Base-by-base conservation (phyloP, 2,797 vertebrate genomes). In the Staurois parvus region DNA sequence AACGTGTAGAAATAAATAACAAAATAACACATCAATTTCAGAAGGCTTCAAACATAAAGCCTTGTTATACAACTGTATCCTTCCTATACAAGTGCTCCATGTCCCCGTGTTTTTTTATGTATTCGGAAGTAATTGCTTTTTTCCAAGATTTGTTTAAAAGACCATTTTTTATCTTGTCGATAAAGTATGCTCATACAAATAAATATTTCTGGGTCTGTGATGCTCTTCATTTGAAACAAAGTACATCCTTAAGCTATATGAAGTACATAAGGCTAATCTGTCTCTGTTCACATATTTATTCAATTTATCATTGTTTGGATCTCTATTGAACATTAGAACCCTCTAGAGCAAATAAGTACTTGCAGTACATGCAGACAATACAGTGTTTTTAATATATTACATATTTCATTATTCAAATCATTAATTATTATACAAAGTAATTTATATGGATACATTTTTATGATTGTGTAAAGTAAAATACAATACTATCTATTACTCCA, bases 11-110 rank as follows among this genome's bases (percentile, higher is more conserved):
- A 84, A 77, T 84, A 77, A 72, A 77, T 76, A 77, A 40, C 74
- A 84, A 76, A 70, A 29, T 56, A 84, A 70, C 75, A 77, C 66
- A 77, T 84, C 82, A 84, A 77, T 84, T 83, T 84, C 66, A 72
- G 15, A 76, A 28, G 19, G 32, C 34, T 76, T 77, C 24, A 28
- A 52, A 84, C 15, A 76, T 56, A 77, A 42, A 37, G 32, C 24
- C 66, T 30, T 70, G 74, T 84, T 70, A 72, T 77, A 77, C 67
- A 52, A n/a, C 62, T 59, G 21, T 77, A 76, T 77, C 30, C 66
- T 40, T 56, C 40, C 17, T 77, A 77, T 59, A 77, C 42, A 70
- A 77, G 34, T 70, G 30, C 68, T 84, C 32, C 32, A 10, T 76
- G 62, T 76, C 67, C 72, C 62, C 76, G 52, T 76, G 73, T 28